Base-by-base conservation (phyloP, 1,140 invertebrate genomes). In the Melanaphis sacchari region DNA sequence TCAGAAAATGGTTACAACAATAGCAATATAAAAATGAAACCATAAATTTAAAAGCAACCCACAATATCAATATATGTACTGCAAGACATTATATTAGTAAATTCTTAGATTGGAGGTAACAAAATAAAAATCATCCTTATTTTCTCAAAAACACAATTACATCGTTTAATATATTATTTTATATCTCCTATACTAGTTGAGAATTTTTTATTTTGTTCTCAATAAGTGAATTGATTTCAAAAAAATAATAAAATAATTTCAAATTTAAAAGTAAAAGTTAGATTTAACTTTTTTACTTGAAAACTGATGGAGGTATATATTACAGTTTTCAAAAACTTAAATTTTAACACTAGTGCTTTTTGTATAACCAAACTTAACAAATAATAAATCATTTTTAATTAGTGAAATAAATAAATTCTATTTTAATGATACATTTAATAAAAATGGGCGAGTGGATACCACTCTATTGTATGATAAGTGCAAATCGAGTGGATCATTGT, bases 21-120 rank as follows among this genome's bases (percentile, higher is more conserved):
- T 76, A 76, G 59, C 59, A n/a, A 76, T n/a, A 76, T 76, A 76
- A 76, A 76, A 76, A 76, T n/a, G 59, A n/a, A 76, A 76, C 59
- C 59, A 76, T 76, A 76, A 76, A 76, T 76, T 36, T 76, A n/a
- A 76, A 76, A 76, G 24, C n/a, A 76, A 76, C 59, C 15, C 31
- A 76, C 59, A 76, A 36, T 76, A 76, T 15, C 59, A 76, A 76
- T 76, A n/a, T 36, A 76, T 66, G 5, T n/a, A 76, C 15, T 18
- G 15, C 7, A 76, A 76, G 31, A 76, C 59, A 15, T 76, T 76
- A 76, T 76, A n/a, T n/a, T n/a, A 76, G 59, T 18, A 15, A 76
- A 76, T 76, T n/a, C n/a, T 76, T n/a, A n/a, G 59, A 76, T 76
- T 15, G n/a, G n/a, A 76, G 59, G 59, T 76, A 76, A 76, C 18